Base-by-base conservation (phyloP, 1,140 invertebrate species). In the Hylyphantes graminicola region DNA sequence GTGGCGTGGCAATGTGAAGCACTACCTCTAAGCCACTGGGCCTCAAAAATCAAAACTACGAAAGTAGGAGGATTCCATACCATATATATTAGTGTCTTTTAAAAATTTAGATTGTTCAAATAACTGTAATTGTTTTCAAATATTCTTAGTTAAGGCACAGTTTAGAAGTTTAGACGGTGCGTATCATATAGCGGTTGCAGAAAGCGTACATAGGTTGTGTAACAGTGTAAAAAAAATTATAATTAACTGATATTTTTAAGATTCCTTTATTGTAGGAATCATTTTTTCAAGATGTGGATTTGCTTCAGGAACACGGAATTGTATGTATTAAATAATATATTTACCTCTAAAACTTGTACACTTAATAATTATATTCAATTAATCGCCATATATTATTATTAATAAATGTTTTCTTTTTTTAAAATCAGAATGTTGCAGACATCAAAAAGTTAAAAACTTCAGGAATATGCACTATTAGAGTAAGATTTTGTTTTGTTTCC, bases 391-490 rank as follows among this genome's bases (percentile, higher is more conserved):
- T n/a, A 75, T 59, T 72, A 64, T 51, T 77, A 50, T 11, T 51
- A n/a, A 17, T 51, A 4, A 12, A 53, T 77, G 0, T 77, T 55
- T 53, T 7, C n/a, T 61, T 17, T 77, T 51, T 64, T 77, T 53
- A 11, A 48, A 61, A 53, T 4, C 64, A 90, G 90, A 90, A 90
- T 89, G 89, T 89, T 84, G 89, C 67, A 21, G 95, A 95, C 88
- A 93, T 95, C 73, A 95, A 95, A 89, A 94, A 95, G 89, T 89
- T 96, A 79, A 95, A 95, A 90, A 90, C 92, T 55, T 91, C 92
- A 64, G 95, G 95, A 85, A 95, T 95, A 87, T 95, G 94, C 87
- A 95, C 95, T 0, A 92, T 96, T 48, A 94, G 93, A 19, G 83
- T 85, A 63, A 35, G 48, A 19, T 68, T 11, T 10, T 19, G 8